phyloP scores from a whole-genome alignment of 2,888 invertebrate genomes.

The Thera obeliscata region DNA sequence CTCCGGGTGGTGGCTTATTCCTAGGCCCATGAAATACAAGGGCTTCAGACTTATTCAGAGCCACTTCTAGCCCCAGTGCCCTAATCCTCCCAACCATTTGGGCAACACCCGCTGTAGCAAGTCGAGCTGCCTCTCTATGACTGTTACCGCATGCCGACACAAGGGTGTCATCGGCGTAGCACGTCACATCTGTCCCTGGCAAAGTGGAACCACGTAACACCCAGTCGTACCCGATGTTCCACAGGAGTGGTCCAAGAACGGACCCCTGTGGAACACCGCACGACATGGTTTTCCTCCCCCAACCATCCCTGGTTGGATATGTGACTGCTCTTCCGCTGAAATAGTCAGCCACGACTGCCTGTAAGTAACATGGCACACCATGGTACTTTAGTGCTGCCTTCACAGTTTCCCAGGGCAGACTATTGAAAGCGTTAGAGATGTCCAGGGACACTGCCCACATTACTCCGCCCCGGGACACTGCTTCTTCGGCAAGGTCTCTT shows the following conservation, averaged over 20 bases:
- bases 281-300: not conserved
- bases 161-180: not conserved
- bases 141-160: not conserved
- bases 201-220: not conserved
- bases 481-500: not conserved
- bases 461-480: not conserved
- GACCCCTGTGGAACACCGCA: not conserved
- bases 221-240: not conserved
- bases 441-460: slow-evolving; percentile 1
- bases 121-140: not conserved
- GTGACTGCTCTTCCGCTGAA: not conserved
- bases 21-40: not conserved
- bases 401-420: not conserved
- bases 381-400: slow-evolving; percentile 1
- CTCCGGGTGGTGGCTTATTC: not conserved
- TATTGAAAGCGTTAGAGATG: not conserved
- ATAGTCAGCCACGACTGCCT: slow-evolving; percentile 1
- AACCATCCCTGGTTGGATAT: not conserved
- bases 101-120: not conserved
- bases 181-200: not conserved
- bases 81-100: not conserved
- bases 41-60: not conserved
- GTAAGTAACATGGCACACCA: not conserved
- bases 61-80: not conserved
- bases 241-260: not conserved